Evolutionary conservation across 2,113 vertebrate genomes (phyloP).

Genomic region (Microtus montanus): DNA sequence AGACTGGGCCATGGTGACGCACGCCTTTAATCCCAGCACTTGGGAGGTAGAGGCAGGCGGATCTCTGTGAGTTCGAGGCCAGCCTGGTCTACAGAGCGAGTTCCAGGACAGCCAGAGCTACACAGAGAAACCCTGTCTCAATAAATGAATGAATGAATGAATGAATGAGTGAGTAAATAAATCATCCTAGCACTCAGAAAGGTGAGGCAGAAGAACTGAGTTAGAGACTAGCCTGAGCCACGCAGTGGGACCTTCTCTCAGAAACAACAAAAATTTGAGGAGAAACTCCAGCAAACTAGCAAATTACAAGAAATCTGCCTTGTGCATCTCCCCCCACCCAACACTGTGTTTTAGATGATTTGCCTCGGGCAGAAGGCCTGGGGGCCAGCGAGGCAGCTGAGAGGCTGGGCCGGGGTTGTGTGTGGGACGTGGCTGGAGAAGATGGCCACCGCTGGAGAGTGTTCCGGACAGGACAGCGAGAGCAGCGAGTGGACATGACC

Average conservation of each 20-base stretch:
- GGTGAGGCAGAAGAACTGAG: not conserved
- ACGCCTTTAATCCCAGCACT: not conserved
- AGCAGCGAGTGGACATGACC: constrained; percentile 88
- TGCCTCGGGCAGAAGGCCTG: constrained; percentile 78
- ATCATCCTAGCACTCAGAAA: not conserved
- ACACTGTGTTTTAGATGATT: constrained; percentile 84
- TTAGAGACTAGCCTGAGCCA: not conserved
- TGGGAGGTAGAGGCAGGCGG: not conserved
- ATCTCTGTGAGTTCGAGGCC: not conserved
- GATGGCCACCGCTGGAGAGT: constrained; percentile 87
- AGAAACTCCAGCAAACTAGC: not conserved
- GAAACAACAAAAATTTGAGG: not conserved
- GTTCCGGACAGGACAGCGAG: constrained; percentile 83
- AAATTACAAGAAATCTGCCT: not conserved
- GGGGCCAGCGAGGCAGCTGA: constrained; percentile 54
- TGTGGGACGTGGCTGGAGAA: constrained; percentile 85
- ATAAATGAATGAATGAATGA: not conserved
- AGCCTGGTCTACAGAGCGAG: not conserved
- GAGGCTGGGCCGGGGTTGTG: constrained; percentile 77
- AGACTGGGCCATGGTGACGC: not conserved
- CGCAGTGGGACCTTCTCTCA: not conserved
- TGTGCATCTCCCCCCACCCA: not conserved
- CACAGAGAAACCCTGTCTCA: not conserved
- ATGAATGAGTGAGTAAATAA: not conserved
- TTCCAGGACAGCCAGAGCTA: not conserved